Evolutionary conservation across 2,797 vertebrate genomes (phyloP).

Genomic region (Thripadectes ignobilis): DNA sequence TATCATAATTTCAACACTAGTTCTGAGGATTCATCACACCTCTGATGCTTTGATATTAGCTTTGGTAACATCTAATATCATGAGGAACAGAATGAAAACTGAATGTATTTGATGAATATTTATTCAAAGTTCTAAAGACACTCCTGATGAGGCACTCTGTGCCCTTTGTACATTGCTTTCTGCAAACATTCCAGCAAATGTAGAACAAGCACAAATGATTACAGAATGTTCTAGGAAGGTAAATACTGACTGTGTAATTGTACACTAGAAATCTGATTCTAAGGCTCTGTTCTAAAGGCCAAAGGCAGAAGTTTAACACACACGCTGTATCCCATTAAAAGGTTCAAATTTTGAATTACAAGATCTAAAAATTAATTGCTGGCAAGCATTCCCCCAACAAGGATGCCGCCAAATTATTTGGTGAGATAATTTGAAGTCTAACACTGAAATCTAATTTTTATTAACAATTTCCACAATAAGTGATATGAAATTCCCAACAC

Average conservation of each 20-base stretch:
- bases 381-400: neutral
- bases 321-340: neutral
- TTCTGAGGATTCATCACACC: neutral
- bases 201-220: neutral
- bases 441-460: neutral
- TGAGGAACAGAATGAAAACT: neutral
- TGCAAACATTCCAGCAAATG: constrained; percentile 29
- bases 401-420: neutral
- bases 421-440: neutral
- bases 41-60: constrained; percentile 26
- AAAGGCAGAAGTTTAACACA: neutral
- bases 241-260: constrained; percentile 24
- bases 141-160: neutral
- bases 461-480: neutral
- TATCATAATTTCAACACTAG: neutral
- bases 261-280: neutral
- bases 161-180: constrained; percentile 38
- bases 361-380: neutral
- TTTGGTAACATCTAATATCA: constrained; percentile 36
- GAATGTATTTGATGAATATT: constrained; percentile 46
- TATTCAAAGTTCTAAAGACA: constrained; percentile 14
- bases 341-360: neutral
- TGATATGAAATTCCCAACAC: neutral
- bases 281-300: neutral
- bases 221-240: constrained; percentile 21